phyloP scores from a whole-genome alignment of 2,113 vertebrate species.

The Mus pahari region DNA sequence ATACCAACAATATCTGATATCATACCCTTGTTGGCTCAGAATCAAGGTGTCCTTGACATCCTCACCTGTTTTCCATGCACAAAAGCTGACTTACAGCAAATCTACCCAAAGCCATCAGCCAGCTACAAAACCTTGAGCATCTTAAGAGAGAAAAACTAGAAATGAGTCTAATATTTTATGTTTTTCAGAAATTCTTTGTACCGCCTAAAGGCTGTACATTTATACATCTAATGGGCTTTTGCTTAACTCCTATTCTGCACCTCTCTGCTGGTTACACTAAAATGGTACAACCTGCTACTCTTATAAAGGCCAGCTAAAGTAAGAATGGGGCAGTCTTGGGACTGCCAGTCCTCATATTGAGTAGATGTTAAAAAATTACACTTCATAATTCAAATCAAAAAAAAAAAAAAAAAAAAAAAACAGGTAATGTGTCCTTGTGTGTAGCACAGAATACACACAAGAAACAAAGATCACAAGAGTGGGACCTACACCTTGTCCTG shows the following conservation, averaged over 20 bases:
- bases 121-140: neutral
- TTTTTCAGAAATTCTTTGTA: neutral
- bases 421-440: neutral
- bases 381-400: neutral
- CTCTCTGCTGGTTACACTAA: neutral
- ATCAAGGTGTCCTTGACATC: neutral
- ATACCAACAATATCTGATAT: neutral
- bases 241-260: neutral
- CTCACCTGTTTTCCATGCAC: neutral
- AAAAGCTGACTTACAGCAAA: neutral
- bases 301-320: neutral
- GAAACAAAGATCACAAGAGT: neutral
- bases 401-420: neutral
- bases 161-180: neutral
- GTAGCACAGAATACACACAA: neutral
- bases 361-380: neutral
- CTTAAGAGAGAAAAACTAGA: neutral
- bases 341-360: neutral
- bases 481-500: neutral
- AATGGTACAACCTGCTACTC: neutral
- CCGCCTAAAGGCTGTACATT: neutral
- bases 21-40: neutral
- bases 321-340: neutral
- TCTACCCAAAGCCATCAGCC: neutral
- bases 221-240: neutral